Percentiles rank a stretch among this genome's conserved stretches.
phyloP scores from a whole-genome alignment of 2,888 invertebrate species.

The Coleophora deauratella region DNA sequence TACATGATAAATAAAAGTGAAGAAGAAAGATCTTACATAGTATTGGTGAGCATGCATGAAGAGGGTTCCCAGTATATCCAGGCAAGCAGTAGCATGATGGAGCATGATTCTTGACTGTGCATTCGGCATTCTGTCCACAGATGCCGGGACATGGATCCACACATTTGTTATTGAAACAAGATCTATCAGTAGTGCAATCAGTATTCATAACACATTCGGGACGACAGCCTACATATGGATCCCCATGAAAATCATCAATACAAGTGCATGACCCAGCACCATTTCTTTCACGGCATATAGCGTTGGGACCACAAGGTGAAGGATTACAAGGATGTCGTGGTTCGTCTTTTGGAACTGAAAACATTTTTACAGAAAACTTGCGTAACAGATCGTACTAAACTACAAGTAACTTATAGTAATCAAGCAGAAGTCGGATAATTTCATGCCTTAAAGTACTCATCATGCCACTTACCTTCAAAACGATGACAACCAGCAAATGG shows the following conservation, averaged over 20 bases:
- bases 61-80: slow-evolving; percentile 82
- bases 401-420: slow-evolving; percentile 6
- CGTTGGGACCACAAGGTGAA: slow-evolving; percentile 86
- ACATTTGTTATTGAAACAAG: slow-evolving; percentile 86
- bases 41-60: slow-evolving; percentile 77
- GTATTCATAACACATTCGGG: slow-evolving; percentile 88
- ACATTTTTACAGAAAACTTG: slow-evolving; percentile 25
- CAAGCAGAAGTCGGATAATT: slow-evolving; percentile 10
- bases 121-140: slow-evolving; percentile 85
- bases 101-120: slow-evolving; percentile 82
- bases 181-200: slow-evolving; percentile 80
- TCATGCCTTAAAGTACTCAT: slow-evolving; percentile 4
- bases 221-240: slow-evolving; percentile 84
- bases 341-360: slow-evolving; percentile 72
- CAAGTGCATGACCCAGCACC: slow-evolving; percentile 86
- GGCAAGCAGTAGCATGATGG: slow-evolving; percentile 84
- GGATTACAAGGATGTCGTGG: slow-evolving; percentile 84
- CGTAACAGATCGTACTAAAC: background rate
- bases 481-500: slow-evolving; percentile 83
- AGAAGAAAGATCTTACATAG: slow-evolving; percentile 73
- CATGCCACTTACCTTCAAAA: slow-evolving; percentile 68
- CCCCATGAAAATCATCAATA: slow-evolving; percentile 82
- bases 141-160: slow-evolving; percentile 84
- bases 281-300: slow-evolving; percentile 82
- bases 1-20: slow-evolving; percentile 40